Percentiles rank a stretch among this genome's conserved stretches.
These are phyloP conservation scores for Ephydatia muelleri DNA, from an alignment of 37 sponge, comb jelly and placozoan species.

Conservation along the genomic window DNA sequence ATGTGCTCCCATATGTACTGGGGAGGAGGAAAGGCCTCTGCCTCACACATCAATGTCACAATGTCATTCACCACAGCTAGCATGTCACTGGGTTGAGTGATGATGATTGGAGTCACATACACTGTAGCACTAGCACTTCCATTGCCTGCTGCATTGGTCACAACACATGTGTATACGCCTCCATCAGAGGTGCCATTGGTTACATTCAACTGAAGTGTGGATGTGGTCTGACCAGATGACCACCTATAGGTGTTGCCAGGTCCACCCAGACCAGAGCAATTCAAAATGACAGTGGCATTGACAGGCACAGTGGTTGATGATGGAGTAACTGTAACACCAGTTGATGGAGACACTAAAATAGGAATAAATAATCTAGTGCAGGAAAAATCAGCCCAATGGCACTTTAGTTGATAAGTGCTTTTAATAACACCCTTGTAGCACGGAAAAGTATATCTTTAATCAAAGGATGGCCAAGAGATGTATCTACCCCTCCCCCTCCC, in stretches of 20 bases:
- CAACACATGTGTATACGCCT: conserved; percentile 64
- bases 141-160: conserved; percentile 45
- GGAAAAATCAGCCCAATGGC: no score
- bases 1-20: conserved; percentile 33
- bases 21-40: conserved; percentile 47
- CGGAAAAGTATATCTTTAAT: no score
- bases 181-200: conserved; percentile 48
- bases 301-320: not conserved
- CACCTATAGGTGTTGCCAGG: conserved; percentile 12
- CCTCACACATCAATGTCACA: conserved; percentile 43
- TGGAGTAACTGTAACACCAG: conserved; percentile 9
- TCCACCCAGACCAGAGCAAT: conserved; percentile 28
- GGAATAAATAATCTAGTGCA: no score
- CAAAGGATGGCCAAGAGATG: no score
- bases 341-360: conserved; percentile 12
- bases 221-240: not conserved
- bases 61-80: conserved; percentile 5
- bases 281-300: conserved; percentile 9
- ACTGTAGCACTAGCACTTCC: conserved; percentile 21
- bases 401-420: no score
- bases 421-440: no score
- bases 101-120: conserved; percentile 21
- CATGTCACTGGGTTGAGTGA: conserved; percentile 11
- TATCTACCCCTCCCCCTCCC: not conserved
- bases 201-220: not conserved